These are phyloP conservation scores for Drosophila punjabiensis DNA, from an alignment of 1,140 invertebrate genomes.

Conservation along the genomic window DNA sequence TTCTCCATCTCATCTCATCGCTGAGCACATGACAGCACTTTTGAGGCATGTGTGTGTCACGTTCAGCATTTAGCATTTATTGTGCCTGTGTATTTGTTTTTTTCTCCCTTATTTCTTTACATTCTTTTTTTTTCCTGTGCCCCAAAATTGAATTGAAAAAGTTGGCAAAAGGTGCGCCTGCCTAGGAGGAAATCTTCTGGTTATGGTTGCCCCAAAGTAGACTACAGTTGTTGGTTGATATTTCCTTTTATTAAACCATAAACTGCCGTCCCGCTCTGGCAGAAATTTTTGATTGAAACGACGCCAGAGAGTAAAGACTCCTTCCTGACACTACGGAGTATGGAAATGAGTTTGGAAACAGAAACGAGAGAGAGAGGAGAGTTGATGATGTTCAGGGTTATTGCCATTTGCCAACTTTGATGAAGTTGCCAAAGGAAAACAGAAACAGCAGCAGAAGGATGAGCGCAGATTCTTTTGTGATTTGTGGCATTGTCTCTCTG, in stretches of 20 bases:
- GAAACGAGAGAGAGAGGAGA: neutral
- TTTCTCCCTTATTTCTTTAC: slow-evolving; percentile 8
- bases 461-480: slow-evolving; percentile 54
- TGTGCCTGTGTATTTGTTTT: slow-evolving; percentile 58
- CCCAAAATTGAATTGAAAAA: slow-evolving; percentile 72
- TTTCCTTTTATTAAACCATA: slow-evolving; percentile 39
- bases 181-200: slow-evolving; percentile 10
- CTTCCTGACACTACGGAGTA: neutral
- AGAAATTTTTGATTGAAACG: slow-evolving; percentile 26
- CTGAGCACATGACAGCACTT: slow-evolving; percentile 70
- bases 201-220: slow-evolving; percentile 45
- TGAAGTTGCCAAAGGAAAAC: slow-evolving; percentile 18
- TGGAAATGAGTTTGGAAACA: slow-evolving; percentile 37
- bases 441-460: slow-evolving; percentile 1
- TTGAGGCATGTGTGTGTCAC: slow-evolving; percentile 67
- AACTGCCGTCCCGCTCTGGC: neutral
- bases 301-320: neutral
- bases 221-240: slow-evolving; percentile 51
- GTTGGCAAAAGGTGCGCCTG: slow-evolving; percentile 35
- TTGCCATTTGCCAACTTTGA: slow-evolving; percentile 30
- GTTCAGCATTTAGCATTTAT: slow-evolving; percentile 81
- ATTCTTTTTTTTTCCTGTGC: neutral
- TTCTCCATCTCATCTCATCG: slow-evolving; percentile 19
- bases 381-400: slow-evolving; percentile 12
- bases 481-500: slow-evolving; percentile 60